A percentile compares a stretch with the other conserved stretches of the same genome.
Evolutionary conservation across 2,113 vertebrate genomes (phyloP).

Genomic region (Artemisiospiza belli): DNA sequence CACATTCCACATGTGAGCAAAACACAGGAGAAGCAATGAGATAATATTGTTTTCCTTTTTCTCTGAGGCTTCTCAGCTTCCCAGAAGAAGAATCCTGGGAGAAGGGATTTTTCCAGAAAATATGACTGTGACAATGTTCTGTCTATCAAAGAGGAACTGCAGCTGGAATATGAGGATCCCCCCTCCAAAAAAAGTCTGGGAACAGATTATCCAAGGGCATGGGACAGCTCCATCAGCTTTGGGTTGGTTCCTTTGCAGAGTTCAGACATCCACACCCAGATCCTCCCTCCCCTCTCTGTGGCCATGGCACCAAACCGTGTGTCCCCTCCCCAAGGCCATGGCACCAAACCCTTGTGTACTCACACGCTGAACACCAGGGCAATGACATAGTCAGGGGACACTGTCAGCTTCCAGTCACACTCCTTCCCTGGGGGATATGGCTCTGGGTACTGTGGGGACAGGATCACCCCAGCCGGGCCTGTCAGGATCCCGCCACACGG

Average conservation of each 20-base stretch:
- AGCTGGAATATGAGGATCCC: background rate
- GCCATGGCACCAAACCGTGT: rapidly evolving
- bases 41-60: too few species aligned
- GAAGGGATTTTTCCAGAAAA: too few species aligned
- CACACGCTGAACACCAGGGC: constrained; percentile 91
- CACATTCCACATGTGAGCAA: too few species aligned
- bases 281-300: background rate
- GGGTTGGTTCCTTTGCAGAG: background rate
- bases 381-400: constrained; percentile 93
- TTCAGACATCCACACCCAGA: rapidly evolving
- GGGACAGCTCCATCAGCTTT: too few species aligned
- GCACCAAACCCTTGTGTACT: background rate
- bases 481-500: constrained; percentile 93
- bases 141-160: rapidly evolving
- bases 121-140: background rate
- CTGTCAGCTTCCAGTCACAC: constrained; percentile 93
- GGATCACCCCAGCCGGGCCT: constrained; percentile 88
- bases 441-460: constrained; percentile 94
- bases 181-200: rapidly evolving
- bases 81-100: too few species aligned
- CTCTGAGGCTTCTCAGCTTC: too few species aligned
- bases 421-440: constrained; percentile 93
- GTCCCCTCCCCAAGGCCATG: rapidly evolving
- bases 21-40: too few species aligned
- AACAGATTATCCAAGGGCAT: rapidly evolving